These are phyloP conservation scores for Drosophila willistoni DNA, from an alignment of 1,140 invertebrate genomes.

Conservation along the genomic window DNA sequence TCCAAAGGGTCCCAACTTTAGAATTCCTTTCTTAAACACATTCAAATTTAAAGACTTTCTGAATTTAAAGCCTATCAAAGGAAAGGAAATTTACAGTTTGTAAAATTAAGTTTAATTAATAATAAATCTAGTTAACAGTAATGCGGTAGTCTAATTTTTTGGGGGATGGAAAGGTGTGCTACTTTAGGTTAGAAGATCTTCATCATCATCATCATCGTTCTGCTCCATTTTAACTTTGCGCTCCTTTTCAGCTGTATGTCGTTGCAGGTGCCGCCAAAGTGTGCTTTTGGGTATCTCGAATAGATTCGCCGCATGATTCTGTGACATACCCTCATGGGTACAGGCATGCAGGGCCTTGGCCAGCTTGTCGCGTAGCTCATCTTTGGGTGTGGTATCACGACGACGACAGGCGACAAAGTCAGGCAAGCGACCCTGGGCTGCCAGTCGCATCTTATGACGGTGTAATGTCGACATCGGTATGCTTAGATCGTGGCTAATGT, in stretches of 20 bases:
- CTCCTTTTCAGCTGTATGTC: slow-evolving; percentile 59
- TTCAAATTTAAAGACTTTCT: neutral
- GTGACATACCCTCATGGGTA: slow-evolving; percentile 85
- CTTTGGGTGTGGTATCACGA: slow-evolving; percentile 84
- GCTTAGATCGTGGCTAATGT: slow-evolving; percentile 84
- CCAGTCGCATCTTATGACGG: slow-evolving; percentile 85
- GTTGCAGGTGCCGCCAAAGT: slow-evolving; percentile 85
- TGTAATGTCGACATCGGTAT: slow-evolving; percentile 87
- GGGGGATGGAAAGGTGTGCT: neutral
- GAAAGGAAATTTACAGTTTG: neutral
- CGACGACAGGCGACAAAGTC: slow-evolving; percentile 83
- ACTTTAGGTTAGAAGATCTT: slow-evolving; percentile 53
- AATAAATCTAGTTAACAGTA: slow-evolving; percentile 12
- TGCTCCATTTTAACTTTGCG: slow-evolving; percentile 62
- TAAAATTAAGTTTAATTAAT: neutral
- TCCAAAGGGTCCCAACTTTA: too few species aligned
- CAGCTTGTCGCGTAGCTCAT: slow-evolving; percentile 84
- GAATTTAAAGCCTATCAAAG: too few species aligned
- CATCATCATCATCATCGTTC: slow-evolving; percentile 61
- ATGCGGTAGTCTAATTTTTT: neutral
- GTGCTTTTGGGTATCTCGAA: slow-evolving; percentile 87
- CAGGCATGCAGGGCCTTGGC: slow-evolving; percentile 85
- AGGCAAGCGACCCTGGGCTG: slow-evolving; percentile 85
- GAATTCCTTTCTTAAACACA: neutral
- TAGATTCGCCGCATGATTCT: slow-evolving; percentile 85